Percentiles rank a stretch among this genome's conserved stretches.
Evolutionary conservation across 2,888 invertebrate species (phyloP).

Genomic region (Drosophila seclusa): DNA sequence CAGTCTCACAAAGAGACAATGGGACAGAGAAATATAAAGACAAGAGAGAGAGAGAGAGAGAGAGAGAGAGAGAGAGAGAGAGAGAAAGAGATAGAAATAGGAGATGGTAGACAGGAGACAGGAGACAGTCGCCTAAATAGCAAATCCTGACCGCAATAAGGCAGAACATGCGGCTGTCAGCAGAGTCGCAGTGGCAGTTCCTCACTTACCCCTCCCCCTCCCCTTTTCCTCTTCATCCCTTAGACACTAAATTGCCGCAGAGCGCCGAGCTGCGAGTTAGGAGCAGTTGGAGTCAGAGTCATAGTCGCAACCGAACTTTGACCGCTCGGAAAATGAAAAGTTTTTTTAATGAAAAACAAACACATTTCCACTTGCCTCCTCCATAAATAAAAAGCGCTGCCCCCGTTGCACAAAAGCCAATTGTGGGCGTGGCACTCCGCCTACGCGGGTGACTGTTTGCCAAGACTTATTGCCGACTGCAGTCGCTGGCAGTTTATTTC

Average conservation of each 20-base stretch:
- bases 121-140: conserved; percentile 47
- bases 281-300: conserved; percentile 9
- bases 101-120: conserved; percentile 11
- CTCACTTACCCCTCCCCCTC: background rate
- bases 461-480: conserved; percentile 75
- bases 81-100: conserved; percentile 7
- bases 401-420: conserved; percentile 62
- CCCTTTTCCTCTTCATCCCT: background rate
- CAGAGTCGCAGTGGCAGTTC: conserved; percentile 2
- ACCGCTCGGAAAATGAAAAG: conserved; percentile 73
- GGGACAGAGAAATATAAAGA: conserved; percentile 16
- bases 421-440: conserved; percentile 63
- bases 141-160: conserved; percentile 76
- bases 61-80: conserved; percentile 19
- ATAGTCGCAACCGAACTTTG: conserved; percentile 65
- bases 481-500: conserved; percentile 71
- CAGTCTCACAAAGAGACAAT: conserved; percentile 26
- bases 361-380: conserved; percentile 65
- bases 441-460: conserved; percentile 60
- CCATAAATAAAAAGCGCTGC: conserved; percentile 40
- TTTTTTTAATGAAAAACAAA: conserved; percentile 83
- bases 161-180: conserved; percentile 64
- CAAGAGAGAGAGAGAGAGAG: conserved; percentile 18
- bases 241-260: conserved; percentile 39
- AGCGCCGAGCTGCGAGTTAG: conserved; percentile 13